Base-by-base conservation (phyloP, 53 echinoderm and acorn worm species). In the Hippasteria phrygiana region DNA sequence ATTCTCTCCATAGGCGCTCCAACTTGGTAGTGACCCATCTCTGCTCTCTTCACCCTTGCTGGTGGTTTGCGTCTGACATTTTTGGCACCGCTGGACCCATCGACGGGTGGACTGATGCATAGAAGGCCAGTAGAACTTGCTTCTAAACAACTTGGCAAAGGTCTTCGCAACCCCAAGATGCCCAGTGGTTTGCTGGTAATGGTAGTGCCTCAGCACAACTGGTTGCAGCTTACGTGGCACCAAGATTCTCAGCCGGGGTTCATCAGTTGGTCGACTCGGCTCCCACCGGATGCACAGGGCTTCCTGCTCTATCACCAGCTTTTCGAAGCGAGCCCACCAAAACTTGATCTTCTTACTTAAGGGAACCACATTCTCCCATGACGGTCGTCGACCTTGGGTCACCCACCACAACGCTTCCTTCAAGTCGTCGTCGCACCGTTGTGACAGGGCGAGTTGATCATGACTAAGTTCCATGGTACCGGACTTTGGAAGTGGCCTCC, bases 201-300 rank as follows among this genome's bases (percentile, higher is more conserved):
- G 75, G 2, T 70, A 73, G 6, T 74, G 74, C 14, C 38, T n/a
- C 46, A 73, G 45, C 1, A 77, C 31, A 33, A 28, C 40, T 14
- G 73, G 71, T 62, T 73, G 71, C 62, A 90, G 36, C 4, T 47
- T 47, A 11, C 53, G 32, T 6, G 90, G 90, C 22, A 82, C 55
- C 22, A 90, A 36, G 27, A 89, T 38, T 50, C 77, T 69, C 80
- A 78, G 71, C 5, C 47, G 75, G 40, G 75, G 31, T 34, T 48
- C 14, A 13, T 75, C 75, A 17, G 75, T 50, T 41, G 75, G 75
- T 29, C 55, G 48, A 41, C 46, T 29, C 2, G 50, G 13, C 24
- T 89, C 89, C 89, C 89, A 89, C 20, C 28, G 47, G 54, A 71
- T 65, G 43, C 77, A 78, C 50, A 89, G 53, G 18, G 43, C 48